Base-by-base conservation (phyloP, 2,888 invertebrate genomes). In the Nemotelus nigrinus region DNA sequence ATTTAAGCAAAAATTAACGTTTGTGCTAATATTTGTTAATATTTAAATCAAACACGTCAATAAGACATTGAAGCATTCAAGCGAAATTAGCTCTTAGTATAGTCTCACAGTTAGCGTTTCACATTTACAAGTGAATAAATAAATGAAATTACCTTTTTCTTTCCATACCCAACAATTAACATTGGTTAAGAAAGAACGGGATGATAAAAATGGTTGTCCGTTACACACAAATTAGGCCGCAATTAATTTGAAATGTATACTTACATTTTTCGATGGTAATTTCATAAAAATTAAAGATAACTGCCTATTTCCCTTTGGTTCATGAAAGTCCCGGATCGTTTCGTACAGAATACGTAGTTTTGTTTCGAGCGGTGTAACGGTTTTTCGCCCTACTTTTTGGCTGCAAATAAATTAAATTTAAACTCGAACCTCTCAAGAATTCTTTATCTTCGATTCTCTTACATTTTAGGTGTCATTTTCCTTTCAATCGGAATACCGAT, bases 281-380 rank as follows among this genome's bases (percentile, higher is more conserved):
- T 97, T 97, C 90, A 96, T 94, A 87, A 99, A 99, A 80, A 98
- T 97, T 41, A 94, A 88, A 0, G 98, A 96, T n/a, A 99, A 88
- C 85, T 96, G 95, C n/a, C 99, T 90, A 81, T 91, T 91, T 10
- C 93, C 93, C 83, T 94, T 96, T 80, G 92, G 89, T 86, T 96
- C 96, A 79, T 93, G 92, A 85, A 93, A 96, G 85, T 98, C 97
- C 80, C 94, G 91, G 64, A 99, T 93, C 25, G 96, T 92, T 82
- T 97, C 96, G 84, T 94, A 97, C 83, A 98, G 88, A 7, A 94
- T 93, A 85, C 94, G 92, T 82, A 97, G 88, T 84, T 96, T 96
- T 86, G 93, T 92, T 81, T 94, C 91, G 75, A 92, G 89, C 47
- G 90, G 90, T 8, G 90, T 87, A 76, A 91, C 83, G 44, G 90